These are phyloP conservation scores for Trypoxylus dichotomus DNA, from an alignment of 1,140 invertebrate genomes.

Conservation along the genomic window DNA sequence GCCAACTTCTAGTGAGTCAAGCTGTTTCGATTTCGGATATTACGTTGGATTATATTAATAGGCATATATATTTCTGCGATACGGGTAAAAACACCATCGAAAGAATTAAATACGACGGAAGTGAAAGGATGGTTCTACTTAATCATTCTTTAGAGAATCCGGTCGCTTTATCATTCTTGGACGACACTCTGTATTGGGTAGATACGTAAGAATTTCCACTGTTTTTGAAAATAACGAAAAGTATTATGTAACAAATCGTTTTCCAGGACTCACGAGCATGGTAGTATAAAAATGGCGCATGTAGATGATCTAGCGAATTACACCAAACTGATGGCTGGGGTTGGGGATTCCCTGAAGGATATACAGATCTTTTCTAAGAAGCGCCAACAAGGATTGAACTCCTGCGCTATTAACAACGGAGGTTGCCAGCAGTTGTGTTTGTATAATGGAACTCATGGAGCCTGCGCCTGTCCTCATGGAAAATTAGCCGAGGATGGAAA, in stretches of 20 bases:
- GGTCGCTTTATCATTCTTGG: constrained; percentile 74
- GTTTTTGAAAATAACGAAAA: constrained; percentile 31
- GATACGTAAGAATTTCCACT: constrained; percentile 57
- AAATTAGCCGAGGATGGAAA: constrained; percentile 64
- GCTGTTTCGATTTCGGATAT: constrained; percentile 61
- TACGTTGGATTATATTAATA: constrained; percentile 57
- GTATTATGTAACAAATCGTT: constrained; percentile 4
- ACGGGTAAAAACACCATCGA: constrained; percentile 83
- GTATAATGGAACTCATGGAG: constrained; percentile 66
- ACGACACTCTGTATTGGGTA: constrained; percentile 84
- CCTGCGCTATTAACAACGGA: constrained; percentile 73
- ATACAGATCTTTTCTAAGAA: constrained; percentile 63
- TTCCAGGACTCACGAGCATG: constrained; percentile 63
- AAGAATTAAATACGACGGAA: constrained; percentile 73
- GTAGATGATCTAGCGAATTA: constrained; percentile 61
- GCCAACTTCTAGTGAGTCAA: constrained; percentile 58
- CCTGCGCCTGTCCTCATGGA: constrained; percentile 77
- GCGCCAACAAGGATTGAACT: constrained; percentile 63
- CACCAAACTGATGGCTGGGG: constrained; percentile 59
- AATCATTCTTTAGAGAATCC: constrained; percentile 74
- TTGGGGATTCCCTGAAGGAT: constrained; percentile 73
- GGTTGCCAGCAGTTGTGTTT: constrained; percentile 77
- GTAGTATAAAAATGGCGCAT: constrained; percentile 67
- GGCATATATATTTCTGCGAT: constrained; percentile 87
- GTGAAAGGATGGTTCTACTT: constrained; percentile 64